Conservation (phyloP, 1,140 invertebrate genomes). For the Bombus fervidus region DNA sequence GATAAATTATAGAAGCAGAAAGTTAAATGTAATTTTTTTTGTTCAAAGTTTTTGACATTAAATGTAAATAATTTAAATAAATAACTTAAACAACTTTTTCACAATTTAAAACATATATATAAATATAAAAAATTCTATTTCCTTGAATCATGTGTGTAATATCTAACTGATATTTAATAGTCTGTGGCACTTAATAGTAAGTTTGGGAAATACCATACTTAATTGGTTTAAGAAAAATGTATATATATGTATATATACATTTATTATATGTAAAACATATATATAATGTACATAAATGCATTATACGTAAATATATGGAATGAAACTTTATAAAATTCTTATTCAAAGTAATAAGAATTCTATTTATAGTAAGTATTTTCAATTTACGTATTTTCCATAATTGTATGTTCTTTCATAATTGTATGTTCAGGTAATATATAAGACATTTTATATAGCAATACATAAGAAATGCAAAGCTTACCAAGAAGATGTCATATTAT, state of each 20-base stretch:
- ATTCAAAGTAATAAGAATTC: background rate
- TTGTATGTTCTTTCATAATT: background rate
- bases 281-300: background rate
- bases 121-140: conserved; percentile 47
- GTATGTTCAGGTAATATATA: background rate
- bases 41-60: background rate
- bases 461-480: conserved; percentile 51
- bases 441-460: background rate
- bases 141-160: conserved; percentile 86
- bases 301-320: background rate
- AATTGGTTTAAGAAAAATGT: conserved; percentile 84
- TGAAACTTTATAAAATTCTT: background rate
- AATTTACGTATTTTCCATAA: background rate
- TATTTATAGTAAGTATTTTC: background rate
- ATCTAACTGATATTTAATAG: conserved; percentile 87
- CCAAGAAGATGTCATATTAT: conserved; percentile 54
- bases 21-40: background rate
- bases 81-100: too few relatives aligned
- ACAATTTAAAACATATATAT: too few relatives aligned
- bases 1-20: background rate
- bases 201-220: conserved; percentile 79
- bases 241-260: too few relatives aligned
- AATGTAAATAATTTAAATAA: too few relatives aligned
- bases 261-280: background rate
- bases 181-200: conserved; percentile 83